Percentiles rank a stretch among this genome's conserved stretches.
Conservation (phyloP, 2,888 invertebrate genomes). For the Caenorhabditis sp. region DNA sequence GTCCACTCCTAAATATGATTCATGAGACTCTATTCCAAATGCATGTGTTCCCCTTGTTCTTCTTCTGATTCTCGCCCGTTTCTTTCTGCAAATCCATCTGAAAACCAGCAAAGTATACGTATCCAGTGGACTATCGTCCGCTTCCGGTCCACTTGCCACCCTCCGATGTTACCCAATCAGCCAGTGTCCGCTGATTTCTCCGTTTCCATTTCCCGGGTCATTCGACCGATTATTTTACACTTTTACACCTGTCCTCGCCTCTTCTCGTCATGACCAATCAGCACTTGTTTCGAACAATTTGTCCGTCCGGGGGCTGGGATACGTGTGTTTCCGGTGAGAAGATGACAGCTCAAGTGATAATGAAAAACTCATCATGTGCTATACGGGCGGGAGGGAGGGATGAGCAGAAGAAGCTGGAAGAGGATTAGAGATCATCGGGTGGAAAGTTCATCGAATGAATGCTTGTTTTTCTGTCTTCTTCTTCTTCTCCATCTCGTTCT, state of each 20-base stretch:
- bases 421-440: constrained; percentile 8
- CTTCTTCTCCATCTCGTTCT: not conserved
- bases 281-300: constrained; percentile 9
- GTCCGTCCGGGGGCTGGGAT: constrained; percentile 1
- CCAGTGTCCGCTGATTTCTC: not conserved
- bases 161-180: not conserved
- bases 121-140: not conserved
- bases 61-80: too few species aligned
- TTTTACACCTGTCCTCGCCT: constrained; percentile 7
- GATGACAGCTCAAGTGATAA: constrained; percentile 9
- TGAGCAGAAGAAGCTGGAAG: not conserved
- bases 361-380: constrained; percentile 4
- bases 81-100: not conserved
- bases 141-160: constrained; percentile 5
- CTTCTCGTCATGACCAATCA: not conserved
- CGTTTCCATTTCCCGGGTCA: not conserved
- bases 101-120: constrained; percentile 1
- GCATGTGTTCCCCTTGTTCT: constrained; percentile 27
- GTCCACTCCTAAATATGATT: constrained; percentile 17
- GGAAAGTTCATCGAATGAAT: not conserved
- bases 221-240: constrained; percentile 8
- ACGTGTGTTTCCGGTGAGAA: constrained; percentile 18
- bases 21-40: constrained; percentile 24
- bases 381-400: constrained; percentile 1
- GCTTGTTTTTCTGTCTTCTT: constrained; percentile 3